phyloP scores from a whole-genome alignment of 2,888 invertebrate genomes.

The Anagyrus pseudococci region DNA sequence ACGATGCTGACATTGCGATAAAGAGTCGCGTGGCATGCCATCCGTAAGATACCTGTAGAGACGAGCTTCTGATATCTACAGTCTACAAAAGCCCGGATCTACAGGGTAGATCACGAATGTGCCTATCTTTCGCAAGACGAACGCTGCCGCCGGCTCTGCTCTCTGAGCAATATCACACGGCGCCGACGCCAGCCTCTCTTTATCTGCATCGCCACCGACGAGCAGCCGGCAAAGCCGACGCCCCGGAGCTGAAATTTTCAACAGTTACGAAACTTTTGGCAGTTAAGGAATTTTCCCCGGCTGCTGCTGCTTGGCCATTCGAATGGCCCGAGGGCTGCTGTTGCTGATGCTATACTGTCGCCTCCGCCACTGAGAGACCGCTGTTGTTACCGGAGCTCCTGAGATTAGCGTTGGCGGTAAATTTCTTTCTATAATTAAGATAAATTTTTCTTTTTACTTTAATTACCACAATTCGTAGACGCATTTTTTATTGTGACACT shows the following conservation, averaged over 20 bases:
- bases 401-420: background rate
- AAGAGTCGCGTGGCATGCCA: slow-evolving; percentile 81
- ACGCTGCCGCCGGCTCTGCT: background rate
- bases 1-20: slow-evolving; percentile 43
- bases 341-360: too few species aligned
- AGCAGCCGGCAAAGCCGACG: too few species aligned
- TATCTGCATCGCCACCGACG: background rate
- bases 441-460: too few species aligned
- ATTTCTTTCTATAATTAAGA: background rate
- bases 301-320: background rate
- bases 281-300: background rate
- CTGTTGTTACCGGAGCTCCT: background rate
- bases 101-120: slow-evolving; percentile 99
- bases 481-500: too few species aligned
- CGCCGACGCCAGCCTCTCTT: background rate
- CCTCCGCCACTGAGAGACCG: too few species aligned
- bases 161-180: background rate
- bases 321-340: background rate
- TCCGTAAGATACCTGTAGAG: slow-evolving; percentile 99
- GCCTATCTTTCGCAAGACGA: slow-evolving; percentile 65
- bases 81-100: slow-evolving; percentile 99
- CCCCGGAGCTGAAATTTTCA: slow-evolving; percentile 24
- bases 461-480: too few species aligned
- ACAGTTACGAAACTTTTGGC: background rate
- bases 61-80: slow-evolving; percentile 94